These are phyloP conservation scores for Hozukius guyotensis DNA, from an alignment of 2,797 vertebrate genomes.

Conservation along the genomic window DNA sequence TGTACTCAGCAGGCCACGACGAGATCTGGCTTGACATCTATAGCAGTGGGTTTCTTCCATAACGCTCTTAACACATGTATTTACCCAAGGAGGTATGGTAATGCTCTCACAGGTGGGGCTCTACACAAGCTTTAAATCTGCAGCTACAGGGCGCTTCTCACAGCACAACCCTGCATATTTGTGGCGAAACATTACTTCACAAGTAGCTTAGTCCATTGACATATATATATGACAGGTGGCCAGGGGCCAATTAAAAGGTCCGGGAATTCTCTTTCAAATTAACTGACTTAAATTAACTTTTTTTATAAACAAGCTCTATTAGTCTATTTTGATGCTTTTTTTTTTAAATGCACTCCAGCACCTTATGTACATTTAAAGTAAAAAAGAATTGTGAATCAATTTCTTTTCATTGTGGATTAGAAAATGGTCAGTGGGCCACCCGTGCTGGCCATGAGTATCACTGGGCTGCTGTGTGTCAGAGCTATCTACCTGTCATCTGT, in stretches of 20 bases:
- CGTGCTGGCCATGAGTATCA: too few species aligned
- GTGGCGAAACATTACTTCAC: neutral
- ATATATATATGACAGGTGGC: neutral
- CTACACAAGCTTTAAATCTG: neutral
- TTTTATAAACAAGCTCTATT: neutral
- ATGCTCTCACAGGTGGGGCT: neutral
- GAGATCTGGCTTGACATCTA: conserved; percentile 45
- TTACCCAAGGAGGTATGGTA: conserved; percentile 17
- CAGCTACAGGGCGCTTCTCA: neutral
- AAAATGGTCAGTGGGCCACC: neutral
- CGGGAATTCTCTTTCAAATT: neutral
- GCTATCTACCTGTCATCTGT: too few species aligned
- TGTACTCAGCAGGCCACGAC: conserved; percentile 42
- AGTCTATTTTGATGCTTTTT: neutral
- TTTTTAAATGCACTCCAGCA: neutral
- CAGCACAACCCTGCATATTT: neutral
- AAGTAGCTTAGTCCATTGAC: neutral
- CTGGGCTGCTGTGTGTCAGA: too few species aligned
- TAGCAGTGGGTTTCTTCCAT: neutral
- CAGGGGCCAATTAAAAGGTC: neutral
- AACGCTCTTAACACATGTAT: neutral
- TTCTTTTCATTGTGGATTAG: neutral
- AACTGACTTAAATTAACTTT: neutral
- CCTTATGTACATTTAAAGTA: neutral
- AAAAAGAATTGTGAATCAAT: neutral